Percentiles rank a stretch among this genome's conserved stretches.
Evolutionary conservation across 2,797 vertebrate genomes (phyloP).

Genomic region (Fundulus diaphanus): DNA sequence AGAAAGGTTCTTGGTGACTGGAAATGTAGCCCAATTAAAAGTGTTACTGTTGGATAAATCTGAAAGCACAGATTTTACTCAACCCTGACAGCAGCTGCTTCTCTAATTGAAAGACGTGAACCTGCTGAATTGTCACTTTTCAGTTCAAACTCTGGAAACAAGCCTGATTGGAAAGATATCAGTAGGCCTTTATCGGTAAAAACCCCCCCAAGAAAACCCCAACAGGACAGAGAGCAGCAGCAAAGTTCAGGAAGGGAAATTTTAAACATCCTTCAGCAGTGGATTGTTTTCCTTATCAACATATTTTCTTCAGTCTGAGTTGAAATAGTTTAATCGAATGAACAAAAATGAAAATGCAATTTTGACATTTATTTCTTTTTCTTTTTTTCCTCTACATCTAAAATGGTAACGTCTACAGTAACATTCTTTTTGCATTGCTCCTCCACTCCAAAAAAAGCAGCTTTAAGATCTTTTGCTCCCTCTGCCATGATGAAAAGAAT

Average conservation of each 20-base stretch:
- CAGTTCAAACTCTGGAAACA: conserved; percentile 6
- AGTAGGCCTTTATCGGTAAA: not conserved
- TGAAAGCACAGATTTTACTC: conserved; percentile 13
- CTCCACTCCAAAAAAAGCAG: not conserved
- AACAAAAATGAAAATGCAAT: not conserved
- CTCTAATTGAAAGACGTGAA: conserved; percentile 54
- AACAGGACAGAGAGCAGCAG: not conserved
- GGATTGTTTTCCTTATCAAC: not conserved
- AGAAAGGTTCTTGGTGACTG: not conserved
- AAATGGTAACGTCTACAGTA: not conserved
- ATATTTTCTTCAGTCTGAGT: not conserved
- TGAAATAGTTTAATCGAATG: not conserved
- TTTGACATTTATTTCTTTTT: not conserved
- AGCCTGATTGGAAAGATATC: not conserved
- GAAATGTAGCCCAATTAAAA: conserved; percentile 25
- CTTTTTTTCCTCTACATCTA: not conserved
- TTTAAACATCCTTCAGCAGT: not conserved
- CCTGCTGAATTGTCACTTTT: conserved; percentile 42
- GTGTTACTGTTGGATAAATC: conserved; percentile 22
- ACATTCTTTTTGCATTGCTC: too few species aligned
- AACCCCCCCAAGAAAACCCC: too few species aligned
- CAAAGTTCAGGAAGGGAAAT: not conserved
- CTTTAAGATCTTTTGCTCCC: not conserved
- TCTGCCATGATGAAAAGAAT: not conserved
- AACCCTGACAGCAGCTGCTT: conserved; percentile 26